Percentiles rank a stretch among this genome's conserved stretches.
Evolutionary conservation across 2,888 invertebrate species (phyloP).

Genomic region (Cerastis rubricosa): DNA sequence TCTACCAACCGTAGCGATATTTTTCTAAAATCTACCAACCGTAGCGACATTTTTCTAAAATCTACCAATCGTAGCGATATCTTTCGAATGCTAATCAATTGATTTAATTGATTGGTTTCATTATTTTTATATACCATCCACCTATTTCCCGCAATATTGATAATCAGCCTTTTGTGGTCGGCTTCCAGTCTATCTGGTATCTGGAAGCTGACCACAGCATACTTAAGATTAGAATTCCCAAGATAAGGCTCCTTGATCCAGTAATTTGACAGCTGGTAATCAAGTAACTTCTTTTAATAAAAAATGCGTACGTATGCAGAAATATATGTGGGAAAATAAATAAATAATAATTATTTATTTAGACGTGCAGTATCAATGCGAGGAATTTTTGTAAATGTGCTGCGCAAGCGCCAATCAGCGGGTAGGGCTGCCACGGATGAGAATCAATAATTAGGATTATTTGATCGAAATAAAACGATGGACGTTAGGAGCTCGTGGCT

Average conservation of each 20-base stretch:
- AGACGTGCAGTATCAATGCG: slow-evolving; percentile 77
- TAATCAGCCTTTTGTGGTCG: background rate
- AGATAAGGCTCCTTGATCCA: slow-evolving; percentile 11
- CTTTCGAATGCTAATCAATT: too few relatives aligned
- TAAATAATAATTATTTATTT: slow-evolving; percentile 62
- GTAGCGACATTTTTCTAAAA: too few relatives aligned
- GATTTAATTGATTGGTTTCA: too few relatives aligned
- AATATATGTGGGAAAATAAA: slow-evolving; percentile 62
- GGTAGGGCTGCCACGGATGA: slow-evolving; percentile 75
- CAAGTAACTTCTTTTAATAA: background rate
- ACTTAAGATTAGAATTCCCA: slow-evolving; percentile 12
- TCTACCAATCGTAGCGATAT: too few relatives aligned
- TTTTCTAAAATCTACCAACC: too few relatives aligned
- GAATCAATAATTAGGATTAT: background rate
- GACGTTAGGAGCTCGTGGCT: too few relatives aligned
- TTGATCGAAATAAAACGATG: too few relatives aligned
- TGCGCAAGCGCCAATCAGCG: slow-evolving; percentile 81
- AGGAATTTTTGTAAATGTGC: slow-evolving; percentile 85
- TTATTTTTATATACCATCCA: background rate
- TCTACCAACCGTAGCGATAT: too few relatives aligned
- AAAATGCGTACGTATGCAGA: slow-evolving; percentile 49
- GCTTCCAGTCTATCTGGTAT: background rate
- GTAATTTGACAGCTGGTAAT: slow-evolving; percentile 41
- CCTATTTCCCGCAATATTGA: background rate
- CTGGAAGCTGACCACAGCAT: slow-evolving; percentile 18